Percentiles rank a stretch among this genome's conserved stretches.
phyloP scores from a whole-genome alignment of 2,888 invertebrate genomes.

The Melinopterus prodromus region DNA sequence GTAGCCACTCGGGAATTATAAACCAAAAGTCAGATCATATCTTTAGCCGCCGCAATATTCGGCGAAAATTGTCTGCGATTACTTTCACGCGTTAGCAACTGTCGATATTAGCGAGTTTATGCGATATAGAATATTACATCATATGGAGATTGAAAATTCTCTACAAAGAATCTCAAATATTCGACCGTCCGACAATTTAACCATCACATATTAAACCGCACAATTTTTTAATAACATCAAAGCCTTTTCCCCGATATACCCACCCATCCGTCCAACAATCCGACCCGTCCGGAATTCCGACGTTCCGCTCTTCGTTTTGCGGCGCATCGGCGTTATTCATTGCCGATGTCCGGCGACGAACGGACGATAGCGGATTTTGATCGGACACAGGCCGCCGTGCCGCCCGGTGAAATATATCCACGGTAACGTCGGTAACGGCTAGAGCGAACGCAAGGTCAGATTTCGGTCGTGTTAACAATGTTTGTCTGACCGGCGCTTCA shows the following conservation, averaged over 20 bases:
- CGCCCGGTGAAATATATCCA: slow-evolving; percentile 31
- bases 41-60: too few species aligned
- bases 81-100: too few species aligned
- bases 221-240: not conserved
- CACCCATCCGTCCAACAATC: not conserved
- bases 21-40: too few species aligned
- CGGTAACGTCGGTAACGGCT: slow-evolving; percentile 8
- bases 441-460: slow-evolving; percentile 28
- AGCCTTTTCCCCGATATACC: not conserved
- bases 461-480: slow-evolving; percentile 28
- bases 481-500: slow-evolving; percentile 21
- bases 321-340: slow-evolving; percentile 10
- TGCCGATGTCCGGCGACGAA: not conserved
- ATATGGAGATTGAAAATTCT: too few species aligned
- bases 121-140: too few species aligned
- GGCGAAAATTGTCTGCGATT: too few species aligned
- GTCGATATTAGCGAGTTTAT: too few species aligned
- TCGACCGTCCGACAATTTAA: too few species aligned
- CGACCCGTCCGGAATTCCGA: not conserved
- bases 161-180: too few species aligned
- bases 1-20: too few species aligned
- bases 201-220: too few species aligned
- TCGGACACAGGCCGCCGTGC: slow-evolving; percentile 6
- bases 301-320: slow-evolving; percentile 14
- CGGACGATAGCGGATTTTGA: slow-evolving; percentile 13